phyloP scores from a whole-genome alignment of 2,888 invertebrate species.

The Loripinus fragilis region DNA sequence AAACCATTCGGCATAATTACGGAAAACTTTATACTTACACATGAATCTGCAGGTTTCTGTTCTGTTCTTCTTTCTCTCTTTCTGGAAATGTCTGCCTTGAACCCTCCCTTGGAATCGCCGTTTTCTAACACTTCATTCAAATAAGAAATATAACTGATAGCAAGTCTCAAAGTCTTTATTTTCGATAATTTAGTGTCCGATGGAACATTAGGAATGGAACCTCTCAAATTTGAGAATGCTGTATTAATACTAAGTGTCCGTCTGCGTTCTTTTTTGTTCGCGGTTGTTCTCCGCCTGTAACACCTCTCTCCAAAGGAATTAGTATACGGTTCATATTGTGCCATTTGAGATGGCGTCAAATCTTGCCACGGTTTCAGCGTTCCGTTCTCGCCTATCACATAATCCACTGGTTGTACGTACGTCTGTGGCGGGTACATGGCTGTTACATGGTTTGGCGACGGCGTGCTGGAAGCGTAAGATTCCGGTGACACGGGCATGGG shows the following conservation, averaged over 20 bases:
- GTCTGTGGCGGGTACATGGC: neutral
- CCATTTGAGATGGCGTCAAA: conserved; percentile 38
- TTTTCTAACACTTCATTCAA: conserved; percentile 94
- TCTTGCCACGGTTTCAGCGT: conserved; percentile 37
- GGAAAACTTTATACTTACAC: conserved; percentile 52
- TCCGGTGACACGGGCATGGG: conserved; percentile 64
- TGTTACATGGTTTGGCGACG: conserved; percentile 33
- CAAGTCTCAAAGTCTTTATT: conserved; percentile 96
- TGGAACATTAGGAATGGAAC: conserved; percentile 98
- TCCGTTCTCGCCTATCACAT: conserved; percentile 28
- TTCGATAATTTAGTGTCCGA: conserved; percentile 97
- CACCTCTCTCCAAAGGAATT: conserved; percentile 71
- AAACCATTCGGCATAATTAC: too few relatives aligned
- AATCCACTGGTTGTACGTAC: conserved; percentile 29
- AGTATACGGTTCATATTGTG: conserved; percentile 56
- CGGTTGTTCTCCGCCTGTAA: conserved; percentile 86
- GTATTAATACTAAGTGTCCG: conserved; percentile 97
- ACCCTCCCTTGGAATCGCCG: conserved; percentile 90
- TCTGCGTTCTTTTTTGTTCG: conserved; percentile 96
- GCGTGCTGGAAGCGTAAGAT: conserved; percentile 47
- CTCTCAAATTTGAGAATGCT: conserved; percentile 95
- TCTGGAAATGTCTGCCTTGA: conserved; percentile 91
- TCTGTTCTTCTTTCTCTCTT: conserved; percentile 73
- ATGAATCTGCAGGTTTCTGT: conserved; percentile 54
- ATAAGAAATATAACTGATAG: conserved; percentile 89